These are phyloP conservation scores for Diplolepis rosae DNA, from an alignment of 2,888 invertebrate genomes.

Conservation along the genomic window DNA sequence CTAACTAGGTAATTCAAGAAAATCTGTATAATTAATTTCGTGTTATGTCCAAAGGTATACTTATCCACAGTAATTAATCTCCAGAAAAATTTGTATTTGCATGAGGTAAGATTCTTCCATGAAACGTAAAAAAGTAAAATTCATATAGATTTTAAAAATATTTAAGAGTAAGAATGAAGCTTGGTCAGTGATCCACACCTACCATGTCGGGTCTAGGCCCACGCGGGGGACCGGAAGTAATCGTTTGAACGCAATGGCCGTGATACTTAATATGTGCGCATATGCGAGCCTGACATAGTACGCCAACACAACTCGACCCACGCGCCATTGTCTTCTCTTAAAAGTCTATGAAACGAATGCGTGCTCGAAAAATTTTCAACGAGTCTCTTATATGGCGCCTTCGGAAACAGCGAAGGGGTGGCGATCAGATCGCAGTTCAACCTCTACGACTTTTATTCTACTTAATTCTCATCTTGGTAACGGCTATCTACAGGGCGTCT, in stretches of 20 bases:
- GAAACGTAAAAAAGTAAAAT: no score
- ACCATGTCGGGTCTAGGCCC: constrained; percentile 33
- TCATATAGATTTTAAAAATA: no score
- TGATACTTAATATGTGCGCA: constrained; percentile 59
- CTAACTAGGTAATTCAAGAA: no score
- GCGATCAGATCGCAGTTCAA: constrained; percentile 31
- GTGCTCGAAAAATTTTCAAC: constrained; percentile 31
- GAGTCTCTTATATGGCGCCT: constrained; percentile 31
- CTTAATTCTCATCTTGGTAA: constrained; percentile 14
- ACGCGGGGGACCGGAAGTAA: constrained; percentile 61
- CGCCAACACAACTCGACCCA: constrained; percentile 70
- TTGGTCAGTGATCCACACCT: constrained; percentile 18
- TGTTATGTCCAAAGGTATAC: no score
- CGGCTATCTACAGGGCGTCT: neutral
- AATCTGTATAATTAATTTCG: no score
- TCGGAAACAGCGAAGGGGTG: constrained; percentile 38
- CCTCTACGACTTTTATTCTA: neutral
- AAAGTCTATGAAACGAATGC: constrained; percentile 43
- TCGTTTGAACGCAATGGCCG: constrained; percentile 62
- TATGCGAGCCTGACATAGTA: constrained; percentile 48
- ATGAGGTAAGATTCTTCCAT: no score
- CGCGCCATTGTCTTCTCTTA: constrained; percentile 71
- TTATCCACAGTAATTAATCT: no score
- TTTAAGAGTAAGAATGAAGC: constrained; percentile 4
- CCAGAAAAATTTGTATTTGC: no score